Evolutionary conservation across 2,113 vertebrate genomes (phyloP).

Genomic region (Gymnocephalus cernua): DNA sequence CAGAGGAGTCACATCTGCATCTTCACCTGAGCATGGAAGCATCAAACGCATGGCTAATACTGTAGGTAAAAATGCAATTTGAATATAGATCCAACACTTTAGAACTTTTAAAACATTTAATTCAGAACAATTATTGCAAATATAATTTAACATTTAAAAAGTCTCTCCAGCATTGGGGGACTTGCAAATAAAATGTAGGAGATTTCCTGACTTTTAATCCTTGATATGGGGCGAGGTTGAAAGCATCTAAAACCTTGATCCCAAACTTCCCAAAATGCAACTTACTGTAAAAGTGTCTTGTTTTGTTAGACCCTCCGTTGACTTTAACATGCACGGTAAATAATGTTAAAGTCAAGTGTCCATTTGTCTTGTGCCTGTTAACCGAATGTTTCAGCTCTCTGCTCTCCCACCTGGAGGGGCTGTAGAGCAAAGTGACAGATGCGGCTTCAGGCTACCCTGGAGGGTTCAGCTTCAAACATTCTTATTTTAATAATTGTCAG

Average conservation of each 20-base stretch:
- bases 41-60: no score
- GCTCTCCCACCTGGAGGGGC: slow-evolving; percentile 64
- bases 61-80: no score
- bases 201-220: neutral
- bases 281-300: neutral
- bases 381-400: slow-evolving; percentile 27
- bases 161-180: neutral
- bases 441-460: neutral
- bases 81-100: neutral
- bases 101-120: neutral
- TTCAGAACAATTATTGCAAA: no score
- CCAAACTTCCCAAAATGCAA: neutral
- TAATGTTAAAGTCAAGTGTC: no score
- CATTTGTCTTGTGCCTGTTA: neutral
- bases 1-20: no score
- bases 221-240: rapidly evolving
- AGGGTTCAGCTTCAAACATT: slow-evolving; percentile 19
- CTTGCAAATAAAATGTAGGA: neutral
- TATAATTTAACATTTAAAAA: neutral
- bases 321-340: neutral
- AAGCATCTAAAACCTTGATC: neutral
- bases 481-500: neutral
- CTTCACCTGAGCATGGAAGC: no score
- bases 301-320: neutral
- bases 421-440: slow-evolving; percentile 34